phyloP scores from a whole-genome alignment of 2,113 vertebrate genomes.

The Elanoides forficatus region DNA sequence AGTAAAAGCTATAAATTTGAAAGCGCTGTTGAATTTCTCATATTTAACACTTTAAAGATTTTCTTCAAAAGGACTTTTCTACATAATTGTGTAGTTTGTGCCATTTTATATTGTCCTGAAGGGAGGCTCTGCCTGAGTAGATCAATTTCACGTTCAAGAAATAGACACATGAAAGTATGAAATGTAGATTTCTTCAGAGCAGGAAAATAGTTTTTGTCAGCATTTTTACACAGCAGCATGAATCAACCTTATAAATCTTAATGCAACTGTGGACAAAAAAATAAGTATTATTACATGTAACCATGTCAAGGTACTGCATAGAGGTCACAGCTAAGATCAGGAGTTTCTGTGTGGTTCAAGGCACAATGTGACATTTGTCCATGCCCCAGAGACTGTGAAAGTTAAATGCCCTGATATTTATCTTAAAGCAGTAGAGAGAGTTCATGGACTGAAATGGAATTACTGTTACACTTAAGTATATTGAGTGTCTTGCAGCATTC shows the following conservation, averaged over 20 bases:
- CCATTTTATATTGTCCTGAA: neutral
- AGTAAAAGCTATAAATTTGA: constrained; percentile 29
- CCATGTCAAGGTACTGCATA: neutral
- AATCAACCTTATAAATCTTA: neutral
- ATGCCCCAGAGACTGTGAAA: neutral
- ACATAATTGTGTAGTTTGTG: neutral
- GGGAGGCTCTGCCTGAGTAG: neutral
- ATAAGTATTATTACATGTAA: neutral
- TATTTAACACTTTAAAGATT: neutral
- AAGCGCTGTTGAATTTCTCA: neutral
- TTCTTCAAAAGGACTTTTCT: neutral
- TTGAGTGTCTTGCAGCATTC: neutral
- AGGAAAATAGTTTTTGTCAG: neutral
- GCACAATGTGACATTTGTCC: neutral
- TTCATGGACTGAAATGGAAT: neutral
- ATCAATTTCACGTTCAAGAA: neutral
- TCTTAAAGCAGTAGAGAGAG: neutral
- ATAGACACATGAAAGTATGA: neutral
- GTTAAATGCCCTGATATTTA: neutral
- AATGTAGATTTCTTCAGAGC: neutral
- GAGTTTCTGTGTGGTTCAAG: neutral
- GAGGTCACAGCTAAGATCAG: neutral
- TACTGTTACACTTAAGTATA: neutral
- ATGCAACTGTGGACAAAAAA: neutral
- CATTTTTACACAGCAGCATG: neutral